Base-by-base conservation (phyloP, 2,113 vertebrate species). In the Myiopsitta monachus region DNA sequence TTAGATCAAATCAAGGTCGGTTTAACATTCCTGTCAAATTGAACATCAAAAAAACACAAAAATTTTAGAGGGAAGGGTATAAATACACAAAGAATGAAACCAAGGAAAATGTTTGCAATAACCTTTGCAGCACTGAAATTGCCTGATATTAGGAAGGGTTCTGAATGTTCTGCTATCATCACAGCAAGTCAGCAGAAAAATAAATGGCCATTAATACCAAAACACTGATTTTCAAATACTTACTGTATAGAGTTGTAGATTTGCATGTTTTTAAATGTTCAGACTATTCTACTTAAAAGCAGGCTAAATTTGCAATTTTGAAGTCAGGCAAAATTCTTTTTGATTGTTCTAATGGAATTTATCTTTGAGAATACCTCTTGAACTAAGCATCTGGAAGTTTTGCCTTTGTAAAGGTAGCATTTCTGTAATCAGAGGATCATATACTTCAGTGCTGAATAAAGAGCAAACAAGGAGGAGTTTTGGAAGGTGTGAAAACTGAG, bases 51-150 rank as follows among this genome's bases (percentile, higher is more conserved):
- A 87, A 96, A 95, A 52, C 64, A 52, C 68, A 94, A 81, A 85
- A 78, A 22, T 74, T 91, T 86, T 54, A 88, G 75, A 92, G 67
- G 64, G 86, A 91, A 94, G 85, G 27, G 82, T 94, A 10, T 95
- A 94, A 93, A 92, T 94, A 95, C 91, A 96, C 95, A 96, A 94
- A 92, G 81, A 94, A 72, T 31, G 69, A 88, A 94, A 96, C 95
- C 95, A 97, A 96, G 69, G 80, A 88, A 96, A 97, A 96, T 95
- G 87, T 95, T 94, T 97, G 82, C 79, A 88, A 57, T 94, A 83
- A 95, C 80, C 91, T 94, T 91, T 87, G 62, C 73, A 84, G 73
- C 24, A 96, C 52, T 64, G 79, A 81, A 93, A n/a, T n/a, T 74
- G 63, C 33, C 39, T 43, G 57, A 26, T 7, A 8, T 6, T 49